A percentile compares a stretch with the other conserved stretches of the same genome.
Conservation (phyloP, 2,888 invertebrate species). For the Ophioninae sp. region DNA sequence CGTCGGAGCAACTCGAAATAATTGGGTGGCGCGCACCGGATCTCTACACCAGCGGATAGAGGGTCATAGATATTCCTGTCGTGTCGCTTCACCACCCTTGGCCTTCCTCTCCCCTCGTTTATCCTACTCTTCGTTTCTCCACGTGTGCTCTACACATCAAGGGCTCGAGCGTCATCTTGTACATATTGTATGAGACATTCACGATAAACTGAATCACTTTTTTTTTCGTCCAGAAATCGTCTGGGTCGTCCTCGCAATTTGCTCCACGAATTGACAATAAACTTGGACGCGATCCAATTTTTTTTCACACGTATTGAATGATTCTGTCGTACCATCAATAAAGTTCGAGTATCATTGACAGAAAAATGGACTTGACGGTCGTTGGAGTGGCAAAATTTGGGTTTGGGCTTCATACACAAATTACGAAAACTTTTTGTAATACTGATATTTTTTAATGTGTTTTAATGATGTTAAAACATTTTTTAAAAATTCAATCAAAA, state of each 20-base stretch:
- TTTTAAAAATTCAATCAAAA: no score
- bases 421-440: no score
- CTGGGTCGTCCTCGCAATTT: background rate
- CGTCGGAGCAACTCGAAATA: constrained; percentile 64
- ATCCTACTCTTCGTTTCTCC: background rate
- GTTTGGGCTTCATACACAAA: background rate
- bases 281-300: background rate
- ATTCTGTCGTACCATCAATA: background rate
- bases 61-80: constrained; percentile 60
- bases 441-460: no score
- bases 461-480: no score
- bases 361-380: background rate
- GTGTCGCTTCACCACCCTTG: constrained; percentile 44
- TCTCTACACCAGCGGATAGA: constrained; percentile 26
- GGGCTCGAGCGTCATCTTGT: constrained; percentile 42
- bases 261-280: background rate
- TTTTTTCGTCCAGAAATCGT: background rate
- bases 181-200: constrained; percentile 25
- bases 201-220: background rate
- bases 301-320: background rate
- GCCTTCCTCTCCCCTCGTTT: background rate
- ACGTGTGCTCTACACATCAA: constrained; percentile 12
- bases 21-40: constrained; percentile 56
- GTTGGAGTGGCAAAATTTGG: background rate
- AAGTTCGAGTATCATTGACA: no score